Base-by-base conservation (phyloP, 2,113 vertebrate genomes). In the Vicugna pacos region DNA sequence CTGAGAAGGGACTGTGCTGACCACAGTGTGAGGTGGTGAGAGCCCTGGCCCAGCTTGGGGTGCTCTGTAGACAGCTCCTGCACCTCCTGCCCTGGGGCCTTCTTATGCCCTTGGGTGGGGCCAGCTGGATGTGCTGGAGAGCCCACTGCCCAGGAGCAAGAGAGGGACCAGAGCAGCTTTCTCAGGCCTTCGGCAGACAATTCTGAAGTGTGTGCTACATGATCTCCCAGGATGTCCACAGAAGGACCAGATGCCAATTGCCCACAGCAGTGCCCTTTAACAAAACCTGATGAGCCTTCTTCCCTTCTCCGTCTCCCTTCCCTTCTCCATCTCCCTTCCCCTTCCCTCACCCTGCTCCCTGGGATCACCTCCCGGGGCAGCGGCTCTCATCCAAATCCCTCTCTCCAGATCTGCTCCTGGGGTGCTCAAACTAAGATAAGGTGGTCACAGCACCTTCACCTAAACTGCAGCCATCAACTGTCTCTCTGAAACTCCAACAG, bases 361-460 rank as follows among this genome's bases (percentile, higher is more conserved):
- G 38, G 30, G 35, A 35, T 67, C 38, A 32, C 3, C 1, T 64
- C 35, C 32, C 60, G 15, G 60, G 14, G 22, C 17, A 9, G 56
- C 38, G 64, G 50, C 56, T 67, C 10, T 38, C 56, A 65, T 38
- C 48, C 11, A 17, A 2, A 50, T 42, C 20, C 14, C 48, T n/a
- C 17, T 7, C 46, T 87, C 62, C 0, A 1, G 11, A 17, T 72
- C 82, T 76, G 60, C 60, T 35, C 46, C 8, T 8, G 54, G 38
- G n/a, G 32, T 64, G 32, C 28, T 28, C 24, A 14, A 52, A 64
- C 67, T 16, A 12, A 65, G 19, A 32, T 10, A 42, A 46, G 42
- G 15, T 22, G 3, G n/a, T 58, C 60, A 17, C 0, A 19, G 26
- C 0, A 0, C 15, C 13, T 17, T 30, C 2, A 30, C 15, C 28